Evolutionary conservation across 2,888 invertebrate species (phyloP), one percentile per base, ranked within the genome.

Genomic region (Drosophila ochracea): DNA sequence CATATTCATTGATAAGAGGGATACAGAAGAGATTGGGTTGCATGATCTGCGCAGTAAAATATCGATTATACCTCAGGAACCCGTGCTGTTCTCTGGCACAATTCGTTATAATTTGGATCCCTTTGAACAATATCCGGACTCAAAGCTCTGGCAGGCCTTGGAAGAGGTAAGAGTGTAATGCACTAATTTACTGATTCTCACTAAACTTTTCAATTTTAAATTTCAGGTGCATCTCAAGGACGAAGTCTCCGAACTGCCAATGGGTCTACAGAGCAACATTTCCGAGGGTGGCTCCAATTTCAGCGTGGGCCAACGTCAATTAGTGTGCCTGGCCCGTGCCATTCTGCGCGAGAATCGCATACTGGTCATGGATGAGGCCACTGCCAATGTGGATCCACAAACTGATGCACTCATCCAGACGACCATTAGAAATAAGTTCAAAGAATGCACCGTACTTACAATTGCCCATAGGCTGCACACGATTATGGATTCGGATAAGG

Each of bases 381-480:
- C 98, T 0, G 98, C 98, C 0, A 98, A 98, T 92, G 97, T 98
- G 16, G 98, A 98, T 94, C 97, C 97, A 16, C 96, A 97, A 79
- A 98, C 98, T 0, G 98, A 98, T 93, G 95, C 94, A 9, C 94
- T 98, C 30, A 98, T 98, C 90, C 98, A 98, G 92, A 94, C 94
- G 30, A 97, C 97, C 0, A 97, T 98, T 47, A 93, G 97, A 59
- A 94, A 94, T 55, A 97, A 97, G 92, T 98, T 98, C 91, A 94
- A 93, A 4, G 91, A 95, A 3, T 98, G 97, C 92, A 98, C 98
- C 0, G 98, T 98, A 10, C 94, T 98, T 25, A 98, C 98, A 4
- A 96, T 98, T 53, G 98, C 98, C 6, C 98, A 98, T 94, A 95
- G 98, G 37, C 94, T 98, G 25, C 96, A 98, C 90, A 98, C 98